These are phyloP conservation scores for Drosophila tanythrix DNA, from an alignment of 2,888 invertebrate species.

Conservation along the genomic window DNA sequence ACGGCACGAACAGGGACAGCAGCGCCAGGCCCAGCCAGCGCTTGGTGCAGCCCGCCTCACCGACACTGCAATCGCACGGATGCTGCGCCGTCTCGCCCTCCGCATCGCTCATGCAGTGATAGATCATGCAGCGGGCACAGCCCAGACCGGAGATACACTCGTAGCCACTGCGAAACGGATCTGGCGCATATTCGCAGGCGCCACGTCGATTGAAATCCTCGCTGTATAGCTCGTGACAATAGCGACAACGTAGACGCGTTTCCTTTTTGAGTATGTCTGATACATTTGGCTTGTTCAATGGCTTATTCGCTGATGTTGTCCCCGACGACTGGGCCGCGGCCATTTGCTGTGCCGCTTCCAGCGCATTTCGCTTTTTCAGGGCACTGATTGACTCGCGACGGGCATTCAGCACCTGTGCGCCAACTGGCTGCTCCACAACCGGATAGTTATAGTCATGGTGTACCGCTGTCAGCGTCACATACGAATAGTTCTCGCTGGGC, in stretches of 20 bases:
- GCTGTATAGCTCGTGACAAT: conserved; percentile 92
- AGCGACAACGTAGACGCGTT: conserved; percentile 86
- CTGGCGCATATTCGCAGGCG: conserved; percentile 94
- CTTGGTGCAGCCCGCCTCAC: conserved; percentile 90
- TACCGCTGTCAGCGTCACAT: conserved; percentile 92
- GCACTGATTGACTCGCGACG: conserved; percentile 87
- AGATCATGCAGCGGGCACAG: conserved; percentile 95
- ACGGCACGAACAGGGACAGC: conserved; percentile 94
- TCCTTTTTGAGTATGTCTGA: conserved; percentile 82
- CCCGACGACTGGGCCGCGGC: conserved; percentile 82
- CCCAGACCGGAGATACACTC: conserved; percentile 93
- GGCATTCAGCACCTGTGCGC: conserved; percentile 83
- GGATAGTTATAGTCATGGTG: conserved; percentile 95
- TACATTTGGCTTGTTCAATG: conserved; percentile 73
- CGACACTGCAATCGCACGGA: conserved; percentile 91
- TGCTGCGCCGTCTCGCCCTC: conserved; percentile 94
- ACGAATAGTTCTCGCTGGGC: conserved; percentile 90
- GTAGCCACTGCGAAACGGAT: conserved; percentile 91
- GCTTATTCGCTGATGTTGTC: conserved; percentile 77
- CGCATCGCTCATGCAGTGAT: conserved; percentile 96
- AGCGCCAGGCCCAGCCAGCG: conserved; percentile 94
- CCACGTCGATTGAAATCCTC: conserved; percentile 95
- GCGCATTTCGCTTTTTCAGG: conserved; percentile 88
- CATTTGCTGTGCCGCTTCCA: conserved; percentile 83
- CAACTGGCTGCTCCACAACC: conserved; percentile 84